phyloP scores from a whole-genome alignment of 2,888 invertebrate species.

The Polydrusus tereticollis region DNA sequence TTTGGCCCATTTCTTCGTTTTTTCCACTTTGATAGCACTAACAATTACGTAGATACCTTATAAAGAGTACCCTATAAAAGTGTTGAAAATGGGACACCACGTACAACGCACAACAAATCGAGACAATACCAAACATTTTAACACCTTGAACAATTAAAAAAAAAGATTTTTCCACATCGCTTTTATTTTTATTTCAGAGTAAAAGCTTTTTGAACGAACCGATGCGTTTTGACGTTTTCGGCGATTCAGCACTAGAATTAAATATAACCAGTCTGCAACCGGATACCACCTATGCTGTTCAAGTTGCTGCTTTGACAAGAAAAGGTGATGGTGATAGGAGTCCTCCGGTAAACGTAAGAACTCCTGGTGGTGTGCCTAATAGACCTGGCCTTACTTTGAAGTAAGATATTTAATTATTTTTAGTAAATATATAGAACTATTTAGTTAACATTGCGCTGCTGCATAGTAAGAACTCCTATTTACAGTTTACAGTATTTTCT shows the following conservation, averaged over 20 bases:
- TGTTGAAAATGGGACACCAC: too few species aligned
- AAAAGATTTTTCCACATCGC: too few species aligned
- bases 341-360: constrained; percentile 85
- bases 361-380: constrained; percentile 94
- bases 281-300: constrained; percentile 93
- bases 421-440: not conserved
- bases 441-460: too few species aligned
- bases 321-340: constrained; percentile 98
- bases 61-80: too few species aligned
- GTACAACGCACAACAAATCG: too few species aligned
- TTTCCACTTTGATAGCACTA: too few species aligned
- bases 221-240: constrained; percentile 87
- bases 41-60: too few species aligned
- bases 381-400: constrained; percentile 76
- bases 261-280: constrained; percentile 94
- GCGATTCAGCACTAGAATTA: constrained; percentile 81
- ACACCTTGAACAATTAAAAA: too few species aligned
- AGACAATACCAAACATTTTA: too few species aligned
- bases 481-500: too few species aligned
- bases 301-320: constrained; percentile 95
- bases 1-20: too few species aligned
- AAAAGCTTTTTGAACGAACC: constrained; percentile 88
- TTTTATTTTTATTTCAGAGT: constrained; percentile 68
- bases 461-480: too few species aligned
- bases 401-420: constrained; percentile 50